Evolutionary conservation across 2,797 vertebrate genomes (phyloP).

Genomic region (Gobio occitaniae): DNA sequence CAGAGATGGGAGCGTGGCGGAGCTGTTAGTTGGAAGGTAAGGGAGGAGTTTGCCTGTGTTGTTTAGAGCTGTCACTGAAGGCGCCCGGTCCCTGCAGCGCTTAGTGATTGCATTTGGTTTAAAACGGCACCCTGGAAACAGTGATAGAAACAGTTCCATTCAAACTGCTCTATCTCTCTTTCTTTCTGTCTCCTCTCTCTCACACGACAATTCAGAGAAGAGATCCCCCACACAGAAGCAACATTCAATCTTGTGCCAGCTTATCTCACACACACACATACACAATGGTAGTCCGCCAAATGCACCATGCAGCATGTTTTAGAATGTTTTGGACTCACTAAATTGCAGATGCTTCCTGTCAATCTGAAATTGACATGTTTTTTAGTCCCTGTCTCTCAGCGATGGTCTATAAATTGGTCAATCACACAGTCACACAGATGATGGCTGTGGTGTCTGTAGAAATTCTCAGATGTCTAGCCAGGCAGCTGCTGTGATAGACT

Average conservation of each 20-base stretch:
- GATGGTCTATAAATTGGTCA: slow-evolving; percentile 27
- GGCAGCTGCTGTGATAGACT: not conserved
- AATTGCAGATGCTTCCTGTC: slow-evolving; percentile 41
- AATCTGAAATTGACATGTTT: slow-evolving; percentile 33
- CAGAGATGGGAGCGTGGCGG: slow-evolving; percentile 36
- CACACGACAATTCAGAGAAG: slow-evolving; percentile 40
- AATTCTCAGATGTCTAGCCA: not conserved
- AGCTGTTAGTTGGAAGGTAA: slow-evolving; percentile 42
- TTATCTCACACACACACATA: slow-evolving; percentile 29
- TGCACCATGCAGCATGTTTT: slow-evolving; percentile 31
- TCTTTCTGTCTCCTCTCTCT: slow-evolving; percentile 46
- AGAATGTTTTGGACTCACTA: slow-evolving; percentile 13
- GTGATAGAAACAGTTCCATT: slow-evolving; percentile 52
- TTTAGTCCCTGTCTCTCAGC: not conserved
- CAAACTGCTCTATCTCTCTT: slow-evolving; percentile 25
- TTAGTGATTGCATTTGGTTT: slow-evolving; percentile 58
- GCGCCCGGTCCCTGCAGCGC: slow-evolving; percentile 37
- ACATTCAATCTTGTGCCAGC: slow-evolving; percentile 47
- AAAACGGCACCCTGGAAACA: slow-evolving; percentile 54
- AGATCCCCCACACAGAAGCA: slow-evolving; percentile 50
- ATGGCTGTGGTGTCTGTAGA: slow-evolving; percentile 28
- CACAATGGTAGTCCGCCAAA: slow-evolving; percentile 11
- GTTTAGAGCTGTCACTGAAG: slow-evolving; percentile 48
- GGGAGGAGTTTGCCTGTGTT: slow-evolving; percentile 38
- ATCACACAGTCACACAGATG: slow-evolving; percentile 22